Conservation (phyloP, 2,888 invertebrate species). For the Hedya salicella region DNA sequence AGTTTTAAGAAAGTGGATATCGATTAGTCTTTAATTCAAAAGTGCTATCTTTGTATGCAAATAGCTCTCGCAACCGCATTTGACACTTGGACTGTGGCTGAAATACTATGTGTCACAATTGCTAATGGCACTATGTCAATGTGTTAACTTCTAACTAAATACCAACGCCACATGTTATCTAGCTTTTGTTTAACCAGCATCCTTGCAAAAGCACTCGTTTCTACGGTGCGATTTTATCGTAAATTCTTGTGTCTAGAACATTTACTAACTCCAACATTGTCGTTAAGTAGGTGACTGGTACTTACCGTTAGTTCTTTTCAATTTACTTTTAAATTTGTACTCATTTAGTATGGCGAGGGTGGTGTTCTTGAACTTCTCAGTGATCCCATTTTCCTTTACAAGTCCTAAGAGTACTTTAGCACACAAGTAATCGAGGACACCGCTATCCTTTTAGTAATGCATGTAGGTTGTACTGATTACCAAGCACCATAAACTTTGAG, state of each 20-base stretch:
- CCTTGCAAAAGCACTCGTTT: slow-evolving; percentile 12
- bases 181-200: slow-evolving; percentile 5
- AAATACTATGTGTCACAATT: slow-evolving; percentile 27
- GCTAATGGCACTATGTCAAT: slow-evolving; percentile 15
- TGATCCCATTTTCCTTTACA: slow-evolving; percentile 3
- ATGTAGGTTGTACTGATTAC: slow-evolving; percentile 20
- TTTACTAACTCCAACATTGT: not conserved
- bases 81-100: slow-evolving; percentile 19
- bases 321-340: not conserved
- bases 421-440: not conserved
- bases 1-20: slow-evolving; percentile 19
- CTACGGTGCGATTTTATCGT: slow-evolving; percentile 10
- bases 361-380: slow-evolving; percentile 10
- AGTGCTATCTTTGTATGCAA: slow-evolving; percentile 21
- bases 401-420: not conserved
- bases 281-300: not conserved
- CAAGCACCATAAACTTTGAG: slow-evolving; percentile 19
- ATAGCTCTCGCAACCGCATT: slow-evolving; percentile 18
- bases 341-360: slow-evolving; percentile 5
- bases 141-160: slow-evolving; percentile 17
- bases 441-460: slow-evolving; percentile 16
- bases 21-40: slow-evolving; percentile 9
- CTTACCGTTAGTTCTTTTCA: not conserved
- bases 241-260: slow-evolving; percentile 4
- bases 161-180: slow-evolving; percentile 24